Evolutionary conservation across 2,113 vertebrate genomes (phyloP).

Genomic region (Vimba vimba): DNA sequence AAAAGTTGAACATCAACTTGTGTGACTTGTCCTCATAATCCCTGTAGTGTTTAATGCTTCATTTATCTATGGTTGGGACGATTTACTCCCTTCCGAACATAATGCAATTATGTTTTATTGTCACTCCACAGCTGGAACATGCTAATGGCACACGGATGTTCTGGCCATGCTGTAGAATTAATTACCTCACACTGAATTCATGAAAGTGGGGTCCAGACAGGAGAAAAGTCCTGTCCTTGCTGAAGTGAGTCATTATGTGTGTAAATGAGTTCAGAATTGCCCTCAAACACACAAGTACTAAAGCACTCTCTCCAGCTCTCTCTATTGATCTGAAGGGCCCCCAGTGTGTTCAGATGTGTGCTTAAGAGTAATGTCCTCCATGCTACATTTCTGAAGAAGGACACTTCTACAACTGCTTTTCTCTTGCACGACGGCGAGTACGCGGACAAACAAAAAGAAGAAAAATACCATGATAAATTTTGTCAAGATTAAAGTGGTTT

Average conservation of each 20-base stretch:
- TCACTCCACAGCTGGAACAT: neutral
- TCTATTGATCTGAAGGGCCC: conserved; percentile 37
- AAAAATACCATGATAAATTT: too few species aligned
- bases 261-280: conserved; percentile 31
- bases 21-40: neutral
- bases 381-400: conserved; percentile 5
- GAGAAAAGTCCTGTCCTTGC: conserved; percentile 24
- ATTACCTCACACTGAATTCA: neutral
- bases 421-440: neutral
- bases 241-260: conserved; percentile 8
- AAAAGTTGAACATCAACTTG: neutral
- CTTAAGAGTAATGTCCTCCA: conserved; percentile 31
- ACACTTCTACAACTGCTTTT: neutral
- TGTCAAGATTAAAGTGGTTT: too few species aligned
- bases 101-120: neutral
- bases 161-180: neutral
- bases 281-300: conserved; percentile 5
- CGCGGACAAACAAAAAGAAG: neutral
- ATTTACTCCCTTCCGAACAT: neutral
- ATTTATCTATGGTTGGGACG: neutral
- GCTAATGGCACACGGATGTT: neutral
- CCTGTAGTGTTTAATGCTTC: neutral
- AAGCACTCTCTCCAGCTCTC: conserved; percentile 5
- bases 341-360: neutral
- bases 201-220: neutral